phyloP scores from a whole-genome alignment of 2,797 vertebrate species.

The Hoplostethus mediterraneus region DNA sequence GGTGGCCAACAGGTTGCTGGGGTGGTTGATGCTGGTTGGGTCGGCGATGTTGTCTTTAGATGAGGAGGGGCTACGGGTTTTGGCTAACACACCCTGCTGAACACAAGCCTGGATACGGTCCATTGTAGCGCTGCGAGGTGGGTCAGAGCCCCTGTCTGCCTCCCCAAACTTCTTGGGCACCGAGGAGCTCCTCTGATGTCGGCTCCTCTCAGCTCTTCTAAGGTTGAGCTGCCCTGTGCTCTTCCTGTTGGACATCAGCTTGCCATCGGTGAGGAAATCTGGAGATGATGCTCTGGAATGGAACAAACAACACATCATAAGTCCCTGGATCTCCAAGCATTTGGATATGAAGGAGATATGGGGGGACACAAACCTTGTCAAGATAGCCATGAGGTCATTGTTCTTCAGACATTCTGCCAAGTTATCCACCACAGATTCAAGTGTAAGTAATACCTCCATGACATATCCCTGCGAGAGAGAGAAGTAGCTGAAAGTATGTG shows the following conservation, averaged over 20 bases:
- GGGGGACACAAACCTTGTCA: slow-evolving; percentile 88
- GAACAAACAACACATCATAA: slow-evolving; percentile 10
- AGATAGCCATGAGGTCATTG: slow-evolving; percentile 91
- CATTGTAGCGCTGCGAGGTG: slow-evolving; percentile 94
- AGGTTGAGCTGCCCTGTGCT: slow-evolving; percentile 94
- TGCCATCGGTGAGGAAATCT: slow-evolving; percentile 90
- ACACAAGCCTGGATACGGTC: slow-evolving; percentile 96
- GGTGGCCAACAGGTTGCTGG: slow-evolving; percentile 94
- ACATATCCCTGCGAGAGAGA: slow-evolving; percentile 90
- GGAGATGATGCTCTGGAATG: slow-evolving; percentile 92
- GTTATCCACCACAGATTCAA: slow-evolving; percentile 97
- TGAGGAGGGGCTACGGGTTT: slow-evolving; percentile 87
- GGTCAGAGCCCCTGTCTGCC: slow-evolving; percentile 86
- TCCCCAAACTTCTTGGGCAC: slow-evolving; percentile 98
- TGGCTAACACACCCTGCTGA: slow-evolving; percentile 89
- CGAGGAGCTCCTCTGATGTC: slow-evolving; percentile 97
- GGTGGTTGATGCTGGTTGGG: slow-evolving; percentile 92
- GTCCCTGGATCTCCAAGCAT: not conserved
- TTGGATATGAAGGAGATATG: not conserved
- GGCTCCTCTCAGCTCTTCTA: slow-evolving; percentile 87
- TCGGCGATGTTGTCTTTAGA: slow-evolving; percentile 88
- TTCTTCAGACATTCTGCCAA: slow-evolving; percentile 98
- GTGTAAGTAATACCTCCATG: slow-evolving; percentile 96
- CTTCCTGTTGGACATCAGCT: slow-evolving; percentile 91
- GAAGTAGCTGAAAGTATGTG: not conserved